Base-by-base conservation (phyloP, 2,113 vertebrate species). In the Paraplagusia blochii region DNA sequence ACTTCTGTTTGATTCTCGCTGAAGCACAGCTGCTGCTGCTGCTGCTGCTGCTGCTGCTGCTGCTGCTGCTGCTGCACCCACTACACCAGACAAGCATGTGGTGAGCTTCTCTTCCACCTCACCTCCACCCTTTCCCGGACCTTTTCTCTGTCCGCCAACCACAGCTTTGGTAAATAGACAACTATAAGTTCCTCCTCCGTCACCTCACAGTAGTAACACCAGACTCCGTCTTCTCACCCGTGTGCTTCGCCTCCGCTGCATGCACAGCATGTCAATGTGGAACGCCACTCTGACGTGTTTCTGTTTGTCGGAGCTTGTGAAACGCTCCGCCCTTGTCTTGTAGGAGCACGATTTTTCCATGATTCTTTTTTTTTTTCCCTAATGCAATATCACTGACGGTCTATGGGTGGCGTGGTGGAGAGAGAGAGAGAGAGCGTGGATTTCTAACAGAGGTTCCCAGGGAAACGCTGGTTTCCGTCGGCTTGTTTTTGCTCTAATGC, bases 401-500 rank as follows among this genome's bases (percentile, higher is more conserved):
- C 55, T 72, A 72, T 74, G 68, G 72, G 69, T 69, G 62, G 73
- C 72, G 63, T 46, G 46, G 53, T 29, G 63, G 61, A 33, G 34
- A 56, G 39, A 52, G 48, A 59, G 81, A 3, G 22, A 58, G 56
- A 72, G 80, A 73, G 73, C 51, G 80, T 64, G 56, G 74, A 70
- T 71, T 77, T 75, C 74, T 81, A 73, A 78, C n/a, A n/a, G 76
- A 79, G 72, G 69, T 82, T 79, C 81, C 82, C 82, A 79, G 46
- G 87, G 84, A 85, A 86, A 87, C 62, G 3, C 81, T 56, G 5
- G 80, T 85, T 87, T 87, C 87, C 81, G 78, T 82, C 79, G 85
- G 82, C 81, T 84, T 74, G 76, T 81, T 77, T 80, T 84, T 81
- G 84, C 85, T 86, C 57, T 85, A 79, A 85, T 87, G 87, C 87